phyloP scores from a whole-genome alignment of 2,888 invertebrate species.

The Mesochorus sp. region DNA sequence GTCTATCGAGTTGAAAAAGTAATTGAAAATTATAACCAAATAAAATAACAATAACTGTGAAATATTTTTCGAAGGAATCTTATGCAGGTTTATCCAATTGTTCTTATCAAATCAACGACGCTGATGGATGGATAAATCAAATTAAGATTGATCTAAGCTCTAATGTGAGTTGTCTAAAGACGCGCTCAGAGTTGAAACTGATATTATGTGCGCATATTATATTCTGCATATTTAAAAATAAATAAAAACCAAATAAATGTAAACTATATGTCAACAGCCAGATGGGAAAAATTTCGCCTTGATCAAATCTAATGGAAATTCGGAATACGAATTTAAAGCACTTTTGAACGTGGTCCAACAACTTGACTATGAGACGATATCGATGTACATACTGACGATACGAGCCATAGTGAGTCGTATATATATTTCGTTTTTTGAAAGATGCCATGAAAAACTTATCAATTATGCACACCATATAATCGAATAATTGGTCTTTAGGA shows the following conservation, averaged over 20 bases:
- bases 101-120: constrained; percentile 65
- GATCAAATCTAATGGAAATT: constrained; percentile 9
- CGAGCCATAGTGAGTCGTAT: constrained; percentile 83
- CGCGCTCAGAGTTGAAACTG: no score
- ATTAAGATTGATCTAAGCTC: constrained; percentile 48
- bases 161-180: constrained; percentile 54
- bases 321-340: constrained; percentile 50
- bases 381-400: constrained; percentile 84
- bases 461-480: not conserved
- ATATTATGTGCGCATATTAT: no score
- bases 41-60: not conserved
- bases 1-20: not conserved
- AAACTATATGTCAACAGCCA: constrained; percentile 42
- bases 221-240: no score
- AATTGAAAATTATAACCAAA: not conserved
- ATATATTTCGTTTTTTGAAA: not conserved
- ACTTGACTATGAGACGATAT: constrained; percentile 81
- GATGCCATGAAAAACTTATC: not conserved
- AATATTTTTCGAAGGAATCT: constrained; percentile 69
- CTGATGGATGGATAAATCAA: constrained; percentile 67
- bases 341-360: constrained; percentile 63
- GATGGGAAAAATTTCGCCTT: constrained; percentile 56
- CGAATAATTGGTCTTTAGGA: constrained; percentile 78
- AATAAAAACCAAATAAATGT: no score
- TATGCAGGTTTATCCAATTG: constrained; percentile 64